Conservation (phyloP, 2,888 invertebrate genomes). For the Ophion ventricosus region DNA sequence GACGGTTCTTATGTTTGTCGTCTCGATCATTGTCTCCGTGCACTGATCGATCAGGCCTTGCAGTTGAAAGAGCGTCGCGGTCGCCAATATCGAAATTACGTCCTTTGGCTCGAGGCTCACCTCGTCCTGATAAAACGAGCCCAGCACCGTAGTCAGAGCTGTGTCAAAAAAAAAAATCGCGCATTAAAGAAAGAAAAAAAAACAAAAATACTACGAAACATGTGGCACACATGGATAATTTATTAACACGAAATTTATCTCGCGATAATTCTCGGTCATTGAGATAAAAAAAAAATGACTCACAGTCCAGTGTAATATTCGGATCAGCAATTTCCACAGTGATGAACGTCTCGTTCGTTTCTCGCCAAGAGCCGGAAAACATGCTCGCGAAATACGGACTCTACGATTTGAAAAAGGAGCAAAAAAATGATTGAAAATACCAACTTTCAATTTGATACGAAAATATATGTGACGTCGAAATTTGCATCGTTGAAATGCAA, state of each 20-base stretch:
- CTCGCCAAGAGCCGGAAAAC: slow-evolving; percentile 92
- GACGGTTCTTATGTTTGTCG: slow-evolving; percentile 89
- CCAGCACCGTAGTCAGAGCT: slow-evolving; percentile 89
- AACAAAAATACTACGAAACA: not conserved
- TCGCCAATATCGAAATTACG: slow-evolving; percentile 88
- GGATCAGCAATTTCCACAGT: slow-evolving; percentile 89
- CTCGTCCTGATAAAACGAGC: slow-evolving; percentile 91
- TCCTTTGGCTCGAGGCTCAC: slow-evolving; percentile 88
- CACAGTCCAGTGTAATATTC: slow-evolving; percentile 88
- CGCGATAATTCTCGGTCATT: not conserved
- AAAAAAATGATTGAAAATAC: slow-evolving; percentile 3
- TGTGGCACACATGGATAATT: not conserved
- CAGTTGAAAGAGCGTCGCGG: slow-evolving; percentile 90
- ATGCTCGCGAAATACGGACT: slow-evolving; percentile 92
- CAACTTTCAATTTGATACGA: not conserved
- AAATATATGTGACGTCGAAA: not conserved
- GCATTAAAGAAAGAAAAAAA: not conserved
- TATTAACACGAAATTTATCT: not conserved
- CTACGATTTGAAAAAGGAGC: slow-evolving; percentile 78
- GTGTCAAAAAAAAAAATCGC: slow-evolving; percentile 23
- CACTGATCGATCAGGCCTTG: slow-evolving; percentile 90
- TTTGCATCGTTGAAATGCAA: too few relatives aligned
- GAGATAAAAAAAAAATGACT: slow-evolving; percentile 70
- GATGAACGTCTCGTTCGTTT: slow-evolving; percentile 87
- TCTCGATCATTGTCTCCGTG: slow-evolving; percentile 89